A percentile compares a stretch with the other conserved stretches of the same genome.
These are phyloP conservation scores for Trididemnum miniatum DNA, from an alignment of 23 tunicate species.

Conservation along the genomic window DNA sequence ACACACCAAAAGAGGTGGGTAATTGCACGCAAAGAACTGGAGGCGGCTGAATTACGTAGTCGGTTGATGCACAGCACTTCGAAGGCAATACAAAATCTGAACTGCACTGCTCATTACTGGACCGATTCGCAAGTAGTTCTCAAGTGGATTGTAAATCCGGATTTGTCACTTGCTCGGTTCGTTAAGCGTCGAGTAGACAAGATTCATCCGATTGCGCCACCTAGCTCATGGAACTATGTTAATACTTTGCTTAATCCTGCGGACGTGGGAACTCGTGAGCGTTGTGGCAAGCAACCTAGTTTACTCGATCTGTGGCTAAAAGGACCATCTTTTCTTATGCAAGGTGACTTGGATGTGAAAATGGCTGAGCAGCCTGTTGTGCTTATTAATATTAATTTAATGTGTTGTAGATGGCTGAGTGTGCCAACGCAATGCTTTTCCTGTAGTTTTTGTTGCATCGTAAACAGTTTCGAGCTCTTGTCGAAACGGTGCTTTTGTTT, in stretches of 20 bases:
- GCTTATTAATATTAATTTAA: too few relatives aligned
- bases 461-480: too few relatives aligned
- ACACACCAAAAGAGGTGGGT: background rate
- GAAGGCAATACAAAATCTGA: background rate
- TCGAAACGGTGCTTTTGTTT: too few relatives aligned
- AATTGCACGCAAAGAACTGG: conserved; percentile 14
- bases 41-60: background rate
- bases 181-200: background rate
- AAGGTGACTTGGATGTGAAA: background rate
- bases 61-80: background rate
- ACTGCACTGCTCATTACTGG: background rate
- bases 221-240: background rate
- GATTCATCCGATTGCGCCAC: background rate
- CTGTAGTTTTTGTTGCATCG: too few relatives aligned
- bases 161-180: conserved; percentile 4
- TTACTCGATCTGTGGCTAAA: background rate
- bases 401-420: too few relatives aligned
- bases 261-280: background rate
- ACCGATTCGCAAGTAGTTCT: background rate
- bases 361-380: background rate
- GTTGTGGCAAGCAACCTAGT: background rate
- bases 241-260: background rate
- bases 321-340: background rate
- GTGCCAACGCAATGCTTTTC: too few relatives aligned
- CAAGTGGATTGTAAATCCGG: conserved; percentile 4